Percentiles rank a stretch among this genome's conserved stretches.
Conservation (phyloP, 2,888 invertebrate species). For the Drosophila engyochracea region DNA sequence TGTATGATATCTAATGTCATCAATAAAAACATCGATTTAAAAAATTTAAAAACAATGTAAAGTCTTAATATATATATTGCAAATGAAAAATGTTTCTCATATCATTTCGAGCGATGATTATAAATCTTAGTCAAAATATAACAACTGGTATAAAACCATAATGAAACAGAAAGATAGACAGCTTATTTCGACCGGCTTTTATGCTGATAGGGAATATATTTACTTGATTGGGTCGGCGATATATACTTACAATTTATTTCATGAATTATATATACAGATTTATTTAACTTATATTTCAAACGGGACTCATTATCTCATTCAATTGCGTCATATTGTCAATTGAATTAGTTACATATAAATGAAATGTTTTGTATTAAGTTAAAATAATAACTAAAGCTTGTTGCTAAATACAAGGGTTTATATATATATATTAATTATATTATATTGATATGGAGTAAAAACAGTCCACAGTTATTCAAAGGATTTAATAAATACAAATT, state of each 20-base stretch:
- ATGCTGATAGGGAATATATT: not conserved
- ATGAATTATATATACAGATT: not conserved
- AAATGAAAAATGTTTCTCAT: not conserved
- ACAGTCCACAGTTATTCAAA: not conserved
- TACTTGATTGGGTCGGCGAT: not conserved
- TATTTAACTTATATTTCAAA: not conserved
- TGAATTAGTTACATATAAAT: not conserved
- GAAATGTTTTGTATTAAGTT: not conserved
- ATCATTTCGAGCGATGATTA: not conserved
- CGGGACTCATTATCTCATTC: not conserved
- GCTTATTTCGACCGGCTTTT: not conserved
- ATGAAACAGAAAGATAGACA: not conserved
- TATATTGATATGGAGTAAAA: not conserved
- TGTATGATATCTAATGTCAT: not conserved
- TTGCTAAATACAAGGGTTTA: not conserved
- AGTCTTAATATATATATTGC: not conserved
- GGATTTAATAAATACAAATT: not conserved
- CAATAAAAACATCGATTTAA: not conserved
- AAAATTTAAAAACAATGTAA: not conserved
- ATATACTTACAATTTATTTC: not conserved
- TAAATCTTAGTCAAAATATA: not conserved
- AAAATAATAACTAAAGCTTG: not conserved
- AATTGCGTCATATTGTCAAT: not conserved
- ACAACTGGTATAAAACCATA: not conserved
- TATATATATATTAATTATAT: not conserved